Evolutionary conservation across 23 tunicate species (phyloP).

Genomic region (Styela clava): DNA sequence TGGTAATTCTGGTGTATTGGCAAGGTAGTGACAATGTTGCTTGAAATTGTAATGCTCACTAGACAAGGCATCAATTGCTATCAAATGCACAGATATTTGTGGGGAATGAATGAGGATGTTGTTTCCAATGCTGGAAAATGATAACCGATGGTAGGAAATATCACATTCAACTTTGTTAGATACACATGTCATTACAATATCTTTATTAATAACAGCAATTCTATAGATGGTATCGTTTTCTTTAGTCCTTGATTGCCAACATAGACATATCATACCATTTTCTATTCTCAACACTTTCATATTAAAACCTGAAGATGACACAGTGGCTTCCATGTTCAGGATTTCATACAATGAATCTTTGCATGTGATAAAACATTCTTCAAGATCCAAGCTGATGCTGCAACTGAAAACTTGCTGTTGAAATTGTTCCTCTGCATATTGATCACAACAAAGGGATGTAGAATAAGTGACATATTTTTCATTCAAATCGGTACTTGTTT

Average conservation of each 20-base stretch:
- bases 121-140: not conserved
- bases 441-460: conserved; percentile 29
- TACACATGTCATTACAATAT: not conserved
- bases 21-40: conserved; percentile 14
- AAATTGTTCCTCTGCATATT: conserved; percentile 25
- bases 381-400: not conserved
- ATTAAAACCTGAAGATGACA: conserved; percentile 47
- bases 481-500: not conserved
- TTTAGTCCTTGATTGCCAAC: conserved; percentile 57
- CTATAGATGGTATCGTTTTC: not conserved
- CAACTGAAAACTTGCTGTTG: not conserved
- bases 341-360: not conserved
- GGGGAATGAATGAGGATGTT: conserved; percentile 2
- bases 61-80: not conserved
- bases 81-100: not conserved
- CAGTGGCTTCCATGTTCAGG: conserved; percentile 47
- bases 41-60: not conserved
- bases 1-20: not conserved
- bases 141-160: not conserved
- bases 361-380: not conserved
- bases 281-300: conserved; percentile 40
- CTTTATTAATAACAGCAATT: conserved; percentile 8
- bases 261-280: conserved; percentile 50
- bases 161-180: not conserved
- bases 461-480: not conserved